Percentiles rank a stretch among this genome's conserved stretches.
These are phyloP conservation scores for Adela reaumurella DNA, from an alignment of 2,888 invertebrate genomes.

Conservation along the genomic window DNA sequence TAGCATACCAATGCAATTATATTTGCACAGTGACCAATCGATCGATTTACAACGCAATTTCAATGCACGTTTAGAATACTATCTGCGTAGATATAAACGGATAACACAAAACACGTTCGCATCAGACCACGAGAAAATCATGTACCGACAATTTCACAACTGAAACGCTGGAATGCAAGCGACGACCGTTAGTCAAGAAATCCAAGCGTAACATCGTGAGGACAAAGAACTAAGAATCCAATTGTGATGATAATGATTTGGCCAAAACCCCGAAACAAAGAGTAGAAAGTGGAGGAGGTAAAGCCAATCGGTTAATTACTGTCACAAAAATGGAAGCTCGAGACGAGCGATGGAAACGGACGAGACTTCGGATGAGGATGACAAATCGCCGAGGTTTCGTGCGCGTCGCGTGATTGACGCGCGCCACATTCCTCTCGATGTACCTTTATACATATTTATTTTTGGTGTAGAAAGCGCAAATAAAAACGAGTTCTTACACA, in stretches of 20 bases:
- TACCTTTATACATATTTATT: slow-evolving; percentile 48
- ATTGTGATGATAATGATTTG: slow-evolving; percentile 55
- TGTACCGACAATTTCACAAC: too few relatives aligned
- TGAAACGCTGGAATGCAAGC: too few relatives aligned
- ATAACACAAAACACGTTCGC: too few relatives aligned
- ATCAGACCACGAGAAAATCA: too few relatives aligned
- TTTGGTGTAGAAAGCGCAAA: slow-evolving; percentile 53
- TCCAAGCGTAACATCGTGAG: background rate
- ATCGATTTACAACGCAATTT: too few relatives aligned
- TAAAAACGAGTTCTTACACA: slow-evolving; percentile 44
- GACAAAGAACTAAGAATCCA: slow-evolving; percentile 9
- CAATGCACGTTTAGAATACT: too few relatives aligned
- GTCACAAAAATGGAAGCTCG: slow-evolving; percentile 42
- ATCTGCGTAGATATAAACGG: too few relatives aligned
- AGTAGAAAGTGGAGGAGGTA: slow-evolving; percentile 47
- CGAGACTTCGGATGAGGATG: slow-evolving; percentile 49
- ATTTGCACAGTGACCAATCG: too few relatives aligned
- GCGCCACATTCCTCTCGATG: slow-evolving; percentile 46
- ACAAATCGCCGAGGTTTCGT: slow-evolving; percentile 46
- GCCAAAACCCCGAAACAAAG: slow-evolving; percentile 33
- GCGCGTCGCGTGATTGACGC: slow-evolving; percentile 52
- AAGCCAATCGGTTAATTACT: slow-evolving; percentile 54
- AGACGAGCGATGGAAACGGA: too few relatives aligned
- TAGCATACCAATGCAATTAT: too few relatives aligned
- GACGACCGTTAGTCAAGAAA: background rate